Conservation (phyloP, 1,140 invertebrate species). For the Dreissena polymorpha region DNA sequence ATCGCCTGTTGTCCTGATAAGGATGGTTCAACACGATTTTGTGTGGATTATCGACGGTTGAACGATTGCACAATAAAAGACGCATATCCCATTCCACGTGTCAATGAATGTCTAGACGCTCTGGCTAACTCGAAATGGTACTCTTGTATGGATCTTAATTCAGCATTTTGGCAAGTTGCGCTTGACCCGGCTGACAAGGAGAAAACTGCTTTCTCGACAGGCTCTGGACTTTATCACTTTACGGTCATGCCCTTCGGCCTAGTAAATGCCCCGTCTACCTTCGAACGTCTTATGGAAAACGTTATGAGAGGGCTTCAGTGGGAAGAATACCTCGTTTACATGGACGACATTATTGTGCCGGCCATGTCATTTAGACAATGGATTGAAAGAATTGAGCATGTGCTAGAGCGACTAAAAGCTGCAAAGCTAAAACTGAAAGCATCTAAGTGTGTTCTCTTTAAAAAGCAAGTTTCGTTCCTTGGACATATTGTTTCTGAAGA, state of each 20-base stretch:
- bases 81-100: constrained; percentile 46
- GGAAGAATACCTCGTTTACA: constrained; percentile 33
- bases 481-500: too few relatives aligned
- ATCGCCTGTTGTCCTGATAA: too few relatives aligned
- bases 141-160: constrained; percentile 12
- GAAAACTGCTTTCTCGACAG: constrained; percentile 34
- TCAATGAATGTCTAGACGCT: constrained; percentile 49
- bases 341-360: too few relatives aligned
- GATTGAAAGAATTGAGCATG: too few relatives aligned
- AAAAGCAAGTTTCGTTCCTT: too few relatives aligned
- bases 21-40: constrained; percentile 61
- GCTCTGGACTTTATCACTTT: constrained; percentile 41
- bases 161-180: constrained; percentile 26
- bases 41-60: constrained; percentile 65
- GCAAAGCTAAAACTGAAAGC: too few relatives aligned
- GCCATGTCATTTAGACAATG: too few relatives aligned
- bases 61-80: constrained; percentile 62
- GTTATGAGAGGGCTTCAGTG: constrained; percentile 43
- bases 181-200: constrained; percentile 14
- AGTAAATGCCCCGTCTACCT: constrained; percentile 53
- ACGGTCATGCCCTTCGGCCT: constrained; percentile 49
- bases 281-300: constrained; percentile 57
- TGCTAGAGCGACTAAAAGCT: too few relatives aligned
- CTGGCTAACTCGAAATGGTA: constrained; percentile 20
- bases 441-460: too few relatives aligned